These are phyloP conservation scores for Hydropsyche tenuis DNA, from an alignment of 1,140 invertebrate species.

Conservation along the genomic window DNA sequence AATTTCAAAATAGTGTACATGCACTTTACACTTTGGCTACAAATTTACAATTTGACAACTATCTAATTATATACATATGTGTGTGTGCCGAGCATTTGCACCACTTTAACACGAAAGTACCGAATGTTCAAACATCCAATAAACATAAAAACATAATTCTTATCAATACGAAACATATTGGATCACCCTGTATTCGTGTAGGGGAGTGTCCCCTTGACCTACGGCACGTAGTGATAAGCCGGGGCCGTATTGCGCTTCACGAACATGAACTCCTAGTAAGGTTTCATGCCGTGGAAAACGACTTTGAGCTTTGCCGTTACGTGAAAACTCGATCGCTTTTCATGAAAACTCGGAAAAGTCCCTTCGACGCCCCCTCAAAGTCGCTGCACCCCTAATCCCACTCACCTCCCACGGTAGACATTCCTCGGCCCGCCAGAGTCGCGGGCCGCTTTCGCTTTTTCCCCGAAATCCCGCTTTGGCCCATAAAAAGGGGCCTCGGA, in stretches of 20 bases:
- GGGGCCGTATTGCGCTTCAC: background rate
- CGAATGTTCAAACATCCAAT: too few species aligned
- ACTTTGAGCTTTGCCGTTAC: slow-evolving; percentile 49
- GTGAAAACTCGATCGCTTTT: slow-evolving; percentile 38
- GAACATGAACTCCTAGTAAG: slow-evolving; percentile 31
- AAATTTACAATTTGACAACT: too few species aligned
- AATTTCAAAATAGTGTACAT: too few species aligned
- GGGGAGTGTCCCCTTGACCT: slow-evolving; percentile 24
- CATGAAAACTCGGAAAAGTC: slow-evolving; percentile 27
- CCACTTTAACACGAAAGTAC: too few species aligned
- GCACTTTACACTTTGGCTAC: too few species aligned
- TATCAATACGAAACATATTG: too few species aligned
- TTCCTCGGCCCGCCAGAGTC: slow-evolving; percentile 25
- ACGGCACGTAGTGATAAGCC: slow-evolving; percentile 11
- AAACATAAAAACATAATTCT: too few species aligned
- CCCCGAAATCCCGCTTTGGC: too few species aligned
- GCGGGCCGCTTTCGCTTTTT: background rate
- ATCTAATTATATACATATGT: too few species aligned
- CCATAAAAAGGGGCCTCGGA: too few species aligned
- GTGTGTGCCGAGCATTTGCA: too few species aligned
- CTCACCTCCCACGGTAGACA: slow-evolving; percentile 22
- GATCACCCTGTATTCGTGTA: too few species aligned
- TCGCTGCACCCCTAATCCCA: slow-evolving; percentile 32
- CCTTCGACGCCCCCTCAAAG: slow-evolving; percentile 5
- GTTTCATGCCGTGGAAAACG: slow-evolving; percentile 48